These are phyloP conservation scores for Chelon labrosus DNA, from an alignment of 2,797 vertebrate species.

Conservation along the genomic window DNA sequence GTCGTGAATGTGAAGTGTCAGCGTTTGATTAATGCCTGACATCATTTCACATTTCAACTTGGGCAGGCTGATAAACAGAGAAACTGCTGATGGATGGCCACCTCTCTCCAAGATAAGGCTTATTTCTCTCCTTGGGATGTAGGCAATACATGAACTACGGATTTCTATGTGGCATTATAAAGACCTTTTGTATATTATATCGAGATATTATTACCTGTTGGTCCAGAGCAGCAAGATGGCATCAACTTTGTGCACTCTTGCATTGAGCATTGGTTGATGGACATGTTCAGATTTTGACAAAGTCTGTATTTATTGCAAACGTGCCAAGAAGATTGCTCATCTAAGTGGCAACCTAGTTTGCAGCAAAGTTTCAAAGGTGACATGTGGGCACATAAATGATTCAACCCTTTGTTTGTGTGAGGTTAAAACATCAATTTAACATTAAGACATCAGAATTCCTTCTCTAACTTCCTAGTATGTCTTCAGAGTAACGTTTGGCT, in stretches of 20 bases:
- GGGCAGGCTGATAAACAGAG: conserved; percentile 79
- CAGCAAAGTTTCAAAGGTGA: conserved; percentile 33
- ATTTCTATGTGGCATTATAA: conserved; percentile 71
- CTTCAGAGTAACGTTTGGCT: neutral
- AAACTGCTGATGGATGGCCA: conserved; percentile 81
- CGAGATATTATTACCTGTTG: conserved; percentile 57
- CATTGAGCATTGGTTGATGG: neutral
- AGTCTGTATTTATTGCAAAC: conserved; percentile 19
- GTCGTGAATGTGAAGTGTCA: conserved; percentile 77
- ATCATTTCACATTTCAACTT: conserved; percentile 70
- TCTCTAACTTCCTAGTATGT: neutral
- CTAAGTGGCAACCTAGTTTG: conserved; percentile 39
- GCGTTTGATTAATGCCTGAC: conserved; percentile 83
- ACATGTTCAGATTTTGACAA: conserved; percentile 4
- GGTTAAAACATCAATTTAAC: conserved; percentile 37
- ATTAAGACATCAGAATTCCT: conserved; percentile 26
- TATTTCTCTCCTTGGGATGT: conserved; percentile 73
- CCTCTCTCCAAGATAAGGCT: conserved; percentile 75
- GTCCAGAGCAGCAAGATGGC: conserved; percentile 14
- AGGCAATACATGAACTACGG: conserved; percentile 65
- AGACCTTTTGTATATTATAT: conserved; percentile 63
- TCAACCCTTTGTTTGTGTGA: conserved; percentile 49
- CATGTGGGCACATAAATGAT: conserved; percentile 52
- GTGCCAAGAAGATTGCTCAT: conserved; percentile 31
- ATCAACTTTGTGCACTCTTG: conserved; percentile 37